Evolutionary conservation across 2,888 invertebrate genomes (phyloP).

Genomic region (Rhamphomyia laevipes): DNA sequence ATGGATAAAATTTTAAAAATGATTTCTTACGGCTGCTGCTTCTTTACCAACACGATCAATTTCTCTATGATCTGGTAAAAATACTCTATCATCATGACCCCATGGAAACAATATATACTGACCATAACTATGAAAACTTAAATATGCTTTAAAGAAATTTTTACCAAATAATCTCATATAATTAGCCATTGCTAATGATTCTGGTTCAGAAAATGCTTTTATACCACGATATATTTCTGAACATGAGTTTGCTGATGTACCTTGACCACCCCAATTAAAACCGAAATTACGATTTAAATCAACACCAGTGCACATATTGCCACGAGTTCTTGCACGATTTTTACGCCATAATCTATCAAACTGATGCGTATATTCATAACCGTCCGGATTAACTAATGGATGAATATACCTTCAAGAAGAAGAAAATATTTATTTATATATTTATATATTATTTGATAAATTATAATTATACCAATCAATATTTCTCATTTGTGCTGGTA

Average conservation of each 20-base stretch:
- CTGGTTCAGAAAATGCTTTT: constrained; percentile 75
- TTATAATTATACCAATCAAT: constrained; percentile 56
- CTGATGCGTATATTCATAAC: constrained; percentile 76
- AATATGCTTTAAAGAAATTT: constrained; percentile 52
- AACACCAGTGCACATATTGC: constrained; percentile 54
- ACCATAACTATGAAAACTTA: constrained; percentile 76
- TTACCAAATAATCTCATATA: constrained; percentile 40
- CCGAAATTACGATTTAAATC: constrained; percentile 84
- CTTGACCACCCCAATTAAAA: constrained; percentile 77
- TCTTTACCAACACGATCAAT: constrained; percentile 56
- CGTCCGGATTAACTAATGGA: constrained; percentile 71
- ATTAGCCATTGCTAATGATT: constrained; percentile 56
- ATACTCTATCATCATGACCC: constrained; percentile 65
- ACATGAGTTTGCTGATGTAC: constrained; percentile 73
- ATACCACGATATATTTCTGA: constrained; percentile 70
- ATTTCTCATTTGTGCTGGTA: constrained; percentile 55
- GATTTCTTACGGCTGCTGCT: constrained; percentile 51
- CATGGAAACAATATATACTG: constrained; percentile 78
- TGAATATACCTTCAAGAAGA: constrained; percentile 47
- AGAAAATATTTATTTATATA: not conserved
- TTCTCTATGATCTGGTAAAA: constrained; percentile 57
- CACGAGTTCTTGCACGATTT: constrained; percentile 49
- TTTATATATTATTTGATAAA: constrained; percentile 1
- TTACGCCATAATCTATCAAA: constrained; percentile 76
- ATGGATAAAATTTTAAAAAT: constrained; percentile 10